Base-by-base conservation (phyloP, 2,888 invertebrate genomes). In the Drosophila subsilvestris region DNA sequence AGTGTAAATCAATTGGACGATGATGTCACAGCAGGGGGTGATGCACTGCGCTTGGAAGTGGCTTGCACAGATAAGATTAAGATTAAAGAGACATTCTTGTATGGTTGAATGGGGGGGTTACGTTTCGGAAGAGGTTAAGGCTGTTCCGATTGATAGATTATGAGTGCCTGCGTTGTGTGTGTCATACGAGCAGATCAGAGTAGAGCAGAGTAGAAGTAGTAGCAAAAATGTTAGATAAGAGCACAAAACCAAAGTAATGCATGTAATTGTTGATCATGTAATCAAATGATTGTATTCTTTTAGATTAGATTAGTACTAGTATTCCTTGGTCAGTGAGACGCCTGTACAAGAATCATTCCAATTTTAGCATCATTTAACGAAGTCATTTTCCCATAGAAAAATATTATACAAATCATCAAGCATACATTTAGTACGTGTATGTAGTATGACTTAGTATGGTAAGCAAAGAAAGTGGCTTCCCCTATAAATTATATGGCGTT, bases 1-100 rank as follows among this genome's bases (percentile, higher is more conserved):
- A 75, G 75, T 68, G 65, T 86, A 82, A 82, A 86, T 81, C 84
- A 79, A 80, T 80, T 84, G 12, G 37, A 45, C 32, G 47, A 45
- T 70, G 62, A 42, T 45, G 58, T 61, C 57, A 61, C 57, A 45
- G 18, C 25, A 54, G 65, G 29, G 20, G 63, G 22, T 32, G 29
- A 17, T 22, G 14, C 14, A 25, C 61, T 1, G 12, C 25, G 37
- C 37, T 6, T 6, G 22, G 22, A 22, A 61, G 49, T 48, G 48
- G 48, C 37, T 37, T 37, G 20, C 27, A 54, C 47, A 47, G 65
- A 65, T 65, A 65, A 65, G 54, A n/a, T 10, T n/a, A 9, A 45
- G 62, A 62, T 47, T 48, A 37, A 62, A 48, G 32, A 7, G 37
- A 37, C 37, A 37, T 37, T 37, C 5, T 14, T 37, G 14, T 37